Evolutionary conservation across 2,113 vertebrate genomes (phyloP), one percentile per base, ranked within the genome.

Genomic region (Eclectus roratus): DNA sequence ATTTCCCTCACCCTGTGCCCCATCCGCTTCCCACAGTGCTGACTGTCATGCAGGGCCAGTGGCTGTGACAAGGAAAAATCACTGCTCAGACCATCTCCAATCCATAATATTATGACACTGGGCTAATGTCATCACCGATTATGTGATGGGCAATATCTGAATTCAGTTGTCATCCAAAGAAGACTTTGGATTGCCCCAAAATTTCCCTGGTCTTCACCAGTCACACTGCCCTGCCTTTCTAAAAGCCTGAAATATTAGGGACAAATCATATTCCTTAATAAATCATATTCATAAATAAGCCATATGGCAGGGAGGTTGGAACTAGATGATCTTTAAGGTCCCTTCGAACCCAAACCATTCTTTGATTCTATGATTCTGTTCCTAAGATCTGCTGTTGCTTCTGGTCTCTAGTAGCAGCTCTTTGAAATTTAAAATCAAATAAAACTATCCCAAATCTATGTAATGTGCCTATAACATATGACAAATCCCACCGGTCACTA

Each of bases 21-120:
- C 15, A 4, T 69, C 53, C 50, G 21, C 28, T 83, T 77, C 71
- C 46, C 31, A 17, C 16, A 10, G 29, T 17, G 29, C 37, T 65
- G 29, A 31, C 46, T 18, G 16, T 53, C 4, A 0, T 37, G 9
- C 0, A 3, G 21, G 37, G 6, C 37, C 46, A 17, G 33, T 17
- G 33, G 33, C 43, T 87, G 55, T 46, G 37, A 39, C 17, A 78
- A 31, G 23, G 29, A 13, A 87, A 94, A 73, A 49, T 24, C 47
- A n/a, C 4, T 61, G 50, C 9, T 71, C 50, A 63, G 25, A 10
- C 7, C 6, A 29, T 9, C 24, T 39, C 27, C 33, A 39, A 0
- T 2, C 46, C 29, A 7, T 68, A 89, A 35, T 24, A 27, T 46
- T 27, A 29, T 50, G 25, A 27, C 27, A 12, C 8, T 47, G 44